Percentiles rank a stretch among this genome's conserved stretches.
phyloP scores from a whole-genome alignment of 2,888 invertebrate genomes.

The Cheilosia vulpina region DNA sequence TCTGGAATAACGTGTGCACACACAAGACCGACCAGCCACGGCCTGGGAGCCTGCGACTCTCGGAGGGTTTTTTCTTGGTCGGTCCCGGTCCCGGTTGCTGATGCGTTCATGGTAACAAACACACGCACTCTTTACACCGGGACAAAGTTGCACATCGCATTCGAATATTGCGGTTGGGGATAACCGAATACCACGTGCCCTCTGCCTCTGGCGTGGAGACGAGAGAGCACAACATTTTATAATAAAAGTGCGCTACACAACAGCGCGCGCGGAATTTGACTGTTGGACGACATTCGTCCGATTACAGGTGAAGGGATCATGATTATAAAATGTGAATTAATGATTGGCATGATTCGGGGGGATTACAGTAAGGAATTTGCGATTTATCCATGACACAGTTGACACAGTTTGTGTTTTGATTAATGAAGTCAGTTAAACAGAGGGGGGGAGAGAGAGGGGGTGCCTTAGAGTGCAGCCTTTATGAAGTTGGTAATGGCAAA shows the following conservation, averaged over 20 bases:
- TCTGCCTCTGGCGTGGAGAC: conserved; percentile 33
- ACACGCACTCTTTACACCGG: conserved; percentile 35
- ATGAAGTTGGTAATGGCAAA: not conserved
- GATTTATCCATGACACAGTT: conserved; percentile 32
- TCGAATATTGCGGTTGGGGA: not conserved
- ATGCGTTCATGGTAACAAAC: conserved; percentile 39
- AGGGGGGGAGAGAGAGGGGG: not conserved
- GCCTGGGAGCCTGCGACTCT: conserved; percentile 3
- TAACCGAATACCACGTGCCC: conserved; percentile 30
- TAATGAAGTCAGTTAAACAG: conserved; percentile 3
- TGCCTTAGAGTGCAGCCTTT: not conserved
- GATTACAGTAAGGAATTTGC: conserved; percentile 51
- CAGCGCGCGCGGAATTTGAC: conserved; percentile 42
- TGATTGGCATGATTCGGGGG: conserved; percentile 54
- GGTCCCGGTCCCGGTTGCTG: not conserved
- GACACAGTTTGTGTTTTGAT: conserved; percentile 33
- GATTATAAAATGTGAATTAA: conserved; percentile 61
- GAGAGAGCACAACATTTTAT: not conserved
- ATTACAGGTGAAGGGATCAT: conserved; percentile 63
- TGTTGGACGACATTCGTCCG: conserved; percentile 65
- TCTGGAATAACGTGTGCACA: conserved; percentile 68
- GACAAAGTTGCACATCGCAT: conserved; percentile 49
- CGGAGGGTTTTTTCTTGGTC: conserved; percentile 20
- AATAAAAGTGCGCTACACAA: conserved; percentile 38
- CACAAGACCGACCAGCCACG: conserved; percentile 25